Evolutionary conservation across 2,113 vertebrate genomes (phyloP).

Genomic region (Sinocyclocheilus maitianheensis): DNA sequence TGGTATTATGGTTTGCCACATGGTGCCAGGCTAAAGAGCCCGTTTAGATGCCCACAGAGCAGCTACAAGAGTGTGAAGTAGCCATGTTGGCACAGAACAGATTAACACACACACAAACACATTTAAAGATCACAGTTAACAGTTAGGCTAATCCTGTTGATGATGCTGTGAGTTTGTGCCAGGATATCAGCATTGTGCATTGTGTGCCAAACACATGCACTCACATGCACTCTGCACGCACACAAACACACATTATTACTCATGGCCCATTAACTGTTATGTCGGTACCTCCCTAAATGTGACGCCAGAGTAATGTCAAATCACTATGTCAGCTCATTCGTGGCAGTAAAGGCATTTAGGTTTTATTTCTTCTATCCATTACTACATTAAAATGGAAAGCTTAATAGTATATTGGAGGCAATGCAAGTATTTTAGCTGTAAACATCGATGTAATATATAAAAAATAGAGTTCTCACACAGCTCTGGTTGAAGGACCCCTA

Average conservation of each 20-base stretch:
- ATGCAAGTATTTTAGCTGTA: background rate
- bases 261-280: constrained; percentile 11
- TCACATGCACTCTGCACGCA: background rate
- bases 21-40: constrained; percentile 55
- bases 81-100: constrained; percentile 48
- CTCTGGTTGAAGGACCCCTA: background rate
- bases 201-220: background rate
- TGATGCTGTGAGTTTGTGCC: constrained; percentile 27
- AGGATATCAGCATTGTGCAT: background rate
- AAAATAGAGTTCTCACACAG: background rate
- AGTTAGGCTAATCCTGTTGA: constrained; percentile 30
- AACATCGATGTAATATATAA: background rate
- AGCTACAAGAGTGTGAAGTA: constrained; percentile 55
- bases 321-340: constrained; percentile 1
- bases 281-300: background rate
- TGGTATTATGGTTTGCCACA: constrained; percentile 53
- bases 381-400: background rate
- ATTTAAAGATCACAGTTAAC: constrained; percentile 7
- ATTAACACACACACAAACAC: constrained; percentile 30
- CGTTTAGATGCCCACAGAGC: constrained; percentile 55
- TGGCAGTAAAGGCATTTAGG: background rate
- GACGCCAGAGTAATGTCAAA: constrained; percentile 31
- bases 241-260: constrained; percentile 9
- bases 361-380: background rate
- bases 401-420: background rate